Percentiles rank a stretch among this genome's conserved stretches.
Conservation (phyloP, 2,888 invertebrate genomes). For the Gisinianus flammeolus region DNA sequence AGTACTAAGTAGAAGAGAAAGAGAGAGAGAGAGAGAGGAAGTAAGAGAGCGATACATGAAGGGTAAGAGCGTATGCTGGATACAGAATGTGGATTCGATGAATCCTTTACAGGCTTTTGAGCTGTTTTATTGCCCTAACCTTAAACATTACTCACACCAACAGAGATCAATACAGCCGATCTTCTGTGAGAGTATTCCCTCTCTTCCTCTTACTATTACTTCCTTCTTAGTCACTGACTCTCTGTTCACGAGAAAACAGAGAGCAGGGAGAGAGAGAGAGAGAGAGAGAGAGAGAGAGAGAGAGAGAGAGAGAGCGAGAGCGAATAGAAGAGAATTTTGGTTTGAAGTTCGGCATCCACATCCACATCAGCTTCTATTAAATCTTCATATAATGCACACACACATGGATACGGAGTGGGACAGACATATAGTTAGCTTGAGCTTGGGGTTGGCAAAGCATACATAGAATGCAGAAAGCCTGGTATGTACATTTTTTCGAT, state of each 20-base stretch:
- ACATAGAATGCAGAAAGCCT: no score
- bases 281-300: no score
- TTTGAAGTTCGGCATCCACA: not conserved
- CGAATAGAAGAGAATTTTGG: not conserved
- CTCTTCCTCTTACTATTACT: slow-evolving; percentile 21
- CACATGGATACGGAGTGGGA: no score
- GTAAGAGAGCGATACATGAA: no score
- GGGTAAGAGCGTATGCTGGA: not conserved
- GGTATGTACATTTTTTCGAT: no score
- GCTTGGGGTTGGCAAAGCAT: no score
- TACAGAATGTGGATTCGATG: slow-evolving; percentile 16
- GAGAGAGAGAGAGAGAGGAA: slow-evolving; percentile 4
- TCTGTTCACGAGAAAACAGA: no score
- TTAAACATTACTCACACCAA: slow-evolving; percentile 43
- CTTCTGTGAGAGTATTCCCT: slow-evolving; percentile 31
- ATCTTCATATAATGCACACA: no score
- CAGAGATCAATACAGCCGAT: slow-evolving; percentile 42
- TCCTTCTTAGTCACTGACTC: not conserved
- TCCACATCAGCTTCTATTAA: no score
- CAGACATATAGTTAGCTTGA: no score
- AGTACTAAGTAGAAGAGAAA: not conserved
- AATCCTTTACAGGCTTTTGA: slow-evolving; percentile 30
- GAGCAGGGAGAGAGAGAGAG: no score
- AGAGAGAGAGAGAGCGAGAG: not conserved
- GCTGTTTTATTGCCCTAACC: slow-evolving; percentile 30